phyloP scores from a whole-genome alignment of 2,888 invertebrate genomes.

The Amiota communis region DNA sequence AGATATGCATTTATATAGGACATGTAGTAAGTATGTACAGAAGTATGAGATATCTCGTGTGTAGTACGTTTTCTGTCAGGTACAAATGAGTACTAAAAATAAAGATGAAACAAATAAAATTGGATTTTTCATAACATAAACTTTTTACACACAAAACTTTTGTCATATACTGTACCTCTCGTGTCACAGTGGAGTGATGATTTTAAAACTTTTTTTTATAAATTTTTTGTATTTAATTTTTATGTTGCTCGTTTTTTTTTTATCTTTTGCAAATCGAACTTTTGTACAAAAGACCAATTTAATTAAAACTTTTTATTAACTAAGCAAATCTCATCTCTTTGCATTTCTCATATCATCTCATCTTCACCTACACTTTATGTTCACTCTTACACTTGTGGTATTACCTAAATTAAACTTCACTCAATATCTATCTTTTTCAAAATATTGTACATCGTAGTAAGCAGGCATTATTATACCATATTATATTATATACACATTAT shows the following conservation, averaged over 20 bases:
- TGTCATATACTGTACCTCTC: not conserved
- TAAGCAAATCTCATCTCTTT: conserved; percentile 20
- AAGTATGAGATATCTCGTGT: too few species aligned
- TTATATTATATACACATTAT: too few species aligned
- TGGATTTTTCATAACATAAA: too few species aligned
- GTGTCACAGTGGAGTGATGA: not conserved
- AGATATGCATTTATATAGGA: conserved; percentile 39
- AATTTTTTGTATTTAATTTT: conserved; percentile 2
- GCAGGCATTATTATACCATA: too few species aligned
- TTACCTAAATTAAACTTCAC: conserved; percentile 24
- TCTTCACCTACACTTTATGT: not conserved
- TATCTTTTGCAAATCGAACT: not conserved
- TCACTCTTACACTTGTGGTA: not conserved
- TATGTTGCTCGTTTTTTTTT: too few species aligned
- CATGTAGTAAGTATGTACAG: too few species aligned
- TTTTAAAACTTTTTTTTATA: conserved; percentile 12
- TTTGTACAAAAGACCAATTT: conserved; percentile 25
- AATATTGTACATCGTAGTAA: too few species aligned
- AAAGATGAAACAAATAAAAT: too few species aligned
- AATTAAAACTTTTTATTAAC: conserved; percentile 31
- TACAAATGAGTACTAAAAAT: too few species aligned
- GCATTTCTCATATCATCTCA: not conserved
- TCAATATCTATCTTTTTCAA: not conserved
- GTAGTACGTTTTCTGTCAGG: too few species aligned
- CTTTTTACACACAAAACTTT: not conserved